These are phyloP conservation scores for Petrocephalus sullivani DNA, from an alignment of 2,797 vertebrate genomes.

Conservation along the genomic window DNA sequence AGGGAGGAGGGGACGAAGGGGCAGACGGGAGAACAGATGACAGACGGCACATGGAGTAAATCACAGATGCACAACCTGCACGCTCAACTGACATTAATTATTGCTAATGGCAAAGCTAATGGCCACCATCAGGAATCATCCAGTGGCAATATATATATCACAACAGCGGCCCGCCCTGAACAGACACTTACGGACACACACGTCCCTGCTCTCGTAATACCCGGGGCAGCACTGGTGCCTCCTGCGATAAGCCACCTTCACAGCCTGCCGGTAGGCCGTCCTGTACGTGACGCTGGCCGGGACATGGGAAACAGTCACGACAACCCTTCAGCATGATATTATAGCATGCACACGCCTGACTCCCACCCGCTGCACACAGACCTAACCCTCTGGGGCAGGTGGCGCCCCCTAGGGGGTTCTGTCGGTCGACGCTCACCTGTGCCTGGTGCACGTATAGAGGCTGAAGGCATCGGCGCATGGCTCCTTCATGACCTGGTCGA, in stretches of 20 bases:
- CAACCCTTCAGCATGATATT: not conserved
- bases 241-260: slow-evolving; percentile 73
- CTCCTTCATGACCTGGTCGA: slow-evolving; percentile 62
- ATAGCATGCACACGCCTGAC: not conserved
- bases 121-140: not conserved
- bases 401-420: not conserved
- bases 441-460: slow-evolving; percentile 65
- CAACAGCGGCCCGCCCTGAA: not conserved
- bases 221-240: slow-evolving; percentile 83
- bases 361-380: not conserved
- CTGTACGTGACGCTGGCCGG: slow-evolving; percentile 75
- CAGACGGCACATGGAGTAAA: not conserved
- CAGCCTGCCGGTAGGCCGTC: slow-evolving; percentile 78
- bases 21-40: not conserved
- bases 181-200: slow-evolving; percentile 80
- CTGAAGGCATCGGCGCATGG: slow-evolving; percentile 64
- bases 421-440: slow-evolving; percentile 62
- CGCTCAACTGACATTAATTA: not conserved
- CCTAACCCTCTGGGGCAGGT: not conserved
- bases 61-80: not conserved
- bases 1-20: not conserved
- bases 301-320: not conserved
- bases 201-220: slow-evolving; percentile 78
- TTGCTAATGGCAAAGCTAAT: not conserved
- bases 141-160: not conserved